phyloP scores from a whole-genome alignment of 2,888 invertebrate genomes.

The Conomelus anceps region DNA sequence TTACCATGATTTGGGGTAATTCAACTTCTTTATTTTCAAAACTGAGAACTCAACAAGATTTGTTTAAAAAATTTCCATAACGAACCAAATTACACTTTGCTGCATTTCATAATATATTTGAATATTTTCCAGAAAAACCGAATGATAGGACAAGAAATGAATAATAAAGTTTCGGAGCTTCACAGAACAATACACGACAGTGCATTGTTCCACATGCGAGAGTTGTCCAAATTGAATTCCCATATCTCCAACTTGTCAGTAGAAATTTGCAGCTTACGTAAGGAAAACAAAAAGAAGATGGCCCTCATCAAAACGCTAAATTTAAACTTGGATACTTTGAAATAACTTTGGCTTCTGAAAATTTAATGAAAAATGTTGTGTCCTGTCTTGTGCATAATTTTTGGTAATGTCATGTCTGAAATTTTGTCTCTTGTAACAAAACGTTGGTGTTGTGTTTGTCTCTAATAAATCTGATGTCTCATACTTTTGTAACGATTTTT shows the following conservation, averaged over 20 bases:
- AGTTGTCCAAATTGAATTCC: neutral
- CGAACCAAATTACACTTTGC: neutral
- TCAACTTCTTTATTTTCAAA: too few species aligned
- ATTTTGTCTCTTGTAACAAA: neutral
- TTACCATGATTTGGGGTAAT: too few species aligned
- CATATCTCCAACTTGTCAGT: neutral
- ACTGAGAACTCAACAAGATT: too few species aligned
- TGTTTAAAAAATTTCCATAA: too few species aligned
- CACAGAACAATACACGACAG: slow-evolving; percentile 1
- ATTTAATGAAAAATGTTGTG: neutral
- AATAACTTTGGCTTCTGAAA: neutral
- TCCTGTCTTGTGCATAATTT: neutral
- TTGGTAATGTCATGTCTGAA: neutral
- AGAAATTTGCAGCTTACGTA: neutral
- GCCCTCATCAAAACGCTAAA: neutral
- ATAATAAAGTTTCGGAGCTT: neutral
- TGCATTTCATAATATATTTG: neutral
- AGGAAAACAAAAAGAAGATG: neutral
- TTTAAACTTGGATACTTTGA: neutral
- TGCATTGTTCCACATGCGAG: slow-evolving; percentile 5
- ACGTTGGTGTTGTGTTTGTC: neutral
- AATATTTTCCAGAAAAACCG: neutral
- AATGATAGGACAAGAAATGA: neutral
- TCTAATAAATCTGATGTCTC: neutral
- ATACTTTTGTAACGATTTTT: too few species aligned